phyloP scores from a whole-genome alignment of 2,113 vertebrate genomes.

The Hippoglossus stenolepis region DNA sequence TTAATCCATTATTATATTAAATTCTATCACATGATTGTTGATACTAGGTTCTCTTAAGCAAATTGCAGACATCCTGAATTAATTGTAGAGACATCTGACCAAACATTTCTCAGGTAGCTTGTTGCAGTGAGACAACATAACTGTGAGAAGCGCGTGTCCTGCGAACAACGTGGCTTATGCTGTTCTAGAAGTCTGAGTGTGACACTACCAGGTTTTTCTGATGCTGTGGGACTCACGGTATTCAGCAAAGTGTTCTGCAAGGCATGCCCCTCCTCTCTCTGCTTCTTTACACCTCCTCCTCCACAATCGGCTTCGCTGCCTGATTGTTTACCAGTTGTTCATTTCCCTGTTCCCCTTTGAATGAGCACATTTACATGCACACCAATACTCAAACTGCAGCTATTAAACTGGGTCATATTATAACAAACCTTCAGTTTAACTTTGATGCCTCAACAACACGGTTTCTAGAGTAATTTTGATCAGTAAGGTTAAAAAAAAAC shows the following conservation, averaged over 20 bases:
- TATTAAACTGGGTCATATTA: too few species aligned
- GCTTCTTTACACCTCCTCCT: conserved; percentile 50
- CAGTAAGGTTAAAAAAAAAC: background rate
- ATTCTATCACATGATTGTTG: background rate
- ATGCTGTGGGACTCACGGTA: conserved; percentile 64
- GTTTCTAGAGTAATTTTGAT: too few species aligned
- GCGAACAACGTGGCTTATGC: conserved; percentile 51
- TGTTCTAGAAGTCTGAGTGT: conserved; percentile 50
- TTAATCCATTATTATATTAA: background rate
- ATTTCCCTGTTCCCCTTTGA: conserved; percentile 52
- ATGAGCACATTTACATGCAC: conserved; percentile 69
- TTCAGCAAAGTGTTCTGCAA: conserved; percentile 66
- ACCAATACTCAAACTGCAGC: conserved; percentile 30
- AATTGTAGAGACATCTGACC: conserved; percentile 24
- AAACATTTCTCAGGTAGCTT: conserved; percentile 44
- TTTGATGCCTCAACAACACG: too few species aligned
- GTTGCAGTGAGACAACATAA: conserved; percentile 28
- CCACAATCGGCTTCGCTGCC: conserved; percentile 65
- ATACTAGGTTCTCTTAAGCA: background rate
- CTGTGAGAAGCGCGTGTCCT: conserved; percentile 40
- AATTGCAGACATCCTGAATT: background rate
- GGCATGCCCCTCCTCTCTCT: conserved; percentile 70
- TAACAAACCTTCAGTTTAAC: too few species aligned
- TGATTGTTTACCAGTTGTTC: conserved; percentile 65
- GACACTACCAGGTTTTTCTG: conserved; percentile 72